Base-by-base conservation (phyloP, 2,113 vertebrate species). In the Mugil cephalus region DNA sequence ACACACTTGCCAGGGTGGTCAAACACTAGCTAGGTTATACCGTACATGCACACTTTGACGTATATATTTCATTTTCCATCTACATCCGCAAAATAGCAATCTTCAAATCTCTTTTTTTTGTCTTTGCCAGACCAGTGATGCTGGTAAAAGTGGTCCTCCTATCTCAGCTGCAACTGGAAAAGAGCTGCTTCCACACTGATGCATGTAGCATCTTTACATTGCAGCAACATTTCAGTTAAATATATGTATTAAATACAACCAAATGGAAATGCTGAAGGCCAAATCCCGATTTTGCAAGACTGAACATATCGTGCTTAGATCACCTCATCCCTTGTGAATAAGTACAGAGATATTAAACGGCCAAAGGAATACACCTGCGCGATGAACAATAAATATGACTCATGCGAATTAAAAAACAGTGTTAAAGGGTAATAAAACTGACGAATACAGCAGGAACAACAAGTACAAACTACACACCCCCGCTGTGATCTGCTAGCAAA, bases 1-100 rank as follows among this genome's bases (percentile, higher is more conserved):
- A 84, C 61, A 79, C 65, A 75, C 55, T 69, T 68, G 50, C 74
- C 48, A 63, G 10, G 46, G 60, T 65, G 58, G 51, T 77, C 60
- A 46, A 43, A 65, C 55, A 63, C 63, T 51, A 36, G 30, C 35
- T 47, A 18, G 53, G 30, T 60, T 58, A 75, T 47, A 50, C 64
- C 62, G 63, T 68, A 81, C 61, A 60, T 47, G 14, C 56, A 60
- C 48, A 63, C 9, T 47, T 45, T 21, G 13, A 7, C 4, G 7
- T 46, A 48, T 42, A 72, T 39, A 74, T 74, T 82, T 70, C 24
- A 38, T 43, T 53, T 76, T 24, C 39, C 56, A 60, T 65, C 21
- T 45, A 36, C 46, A 62, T 68, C 19, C 12, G 59, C 43, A 53
- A 56, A 62, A 42, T 34, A 14, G 3, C 11, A 35, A 38, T 7